Evolutionary conservation across 2,113 vertebrate species (phyloP).

Genomic region (Plectropomus leopardus): DNA sequence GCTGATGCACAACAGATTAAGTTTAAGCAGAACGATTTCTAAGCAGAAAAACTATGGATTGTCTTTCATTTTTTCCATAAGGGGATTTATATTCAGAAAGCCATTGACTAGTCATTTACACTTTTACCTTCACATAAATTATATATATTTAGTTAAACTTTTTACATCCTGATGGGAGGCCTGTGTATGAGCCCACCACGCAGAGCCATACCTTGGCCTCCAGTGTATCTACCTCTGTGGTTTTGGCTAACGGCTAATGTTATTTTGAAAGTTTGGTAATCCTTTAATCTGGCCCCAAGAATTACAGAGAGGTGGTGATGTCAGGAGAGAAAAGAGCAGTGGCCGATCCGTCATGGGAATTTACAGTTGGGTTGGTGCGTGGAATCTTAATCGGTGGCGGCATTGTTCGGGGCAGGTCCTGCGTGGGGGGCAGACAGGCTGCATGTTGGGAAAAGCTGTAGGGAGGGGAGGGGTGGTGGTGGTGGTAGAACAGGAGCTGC

Average conservation of each 20-base stretch:
- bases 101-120: not conserved
- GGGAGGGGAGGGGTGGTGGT: not conserved
- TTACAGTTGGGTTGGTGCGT: slow-evolving; percentile 84
- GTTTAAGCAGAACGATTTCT: no score
- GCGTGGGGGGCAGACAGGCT: slow-evolving; percentile 66
- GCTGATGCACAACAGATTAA: no score
- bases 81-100: not conserved
- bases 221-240: slow-evolving; percentile 24
- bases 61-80: not conserved
- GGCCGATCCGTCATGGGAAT: slow-evolving; percentile 82
- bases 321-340: slow-evolving; percentile 81
- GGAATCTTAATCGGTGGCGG: slow-evolving; percentile 83
- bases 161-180: not conserved
- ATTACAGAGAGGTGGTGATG: slow-evolving; percentile 82
- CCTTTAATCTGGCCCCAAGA: slow-evolving; percentile 82
- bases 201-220: not conserved
- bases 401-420: slow-evolving; percentile 78
- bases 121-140: not conserved
- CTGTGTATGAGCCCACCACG: not conserved
- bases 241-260: slow-evolving; percentile 34
- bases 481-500: slow-evolving; percentile 3
- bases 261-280: slow-evolving; percentile 80
- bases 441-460: slow-evolving; percentile 48
- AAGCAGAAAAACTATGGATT: no score
- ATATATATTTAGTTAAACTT: not conserved